Base-by-base conservation (phyloP, 2,113 vertebrate species). In the Platysteira castanea region DNA sequence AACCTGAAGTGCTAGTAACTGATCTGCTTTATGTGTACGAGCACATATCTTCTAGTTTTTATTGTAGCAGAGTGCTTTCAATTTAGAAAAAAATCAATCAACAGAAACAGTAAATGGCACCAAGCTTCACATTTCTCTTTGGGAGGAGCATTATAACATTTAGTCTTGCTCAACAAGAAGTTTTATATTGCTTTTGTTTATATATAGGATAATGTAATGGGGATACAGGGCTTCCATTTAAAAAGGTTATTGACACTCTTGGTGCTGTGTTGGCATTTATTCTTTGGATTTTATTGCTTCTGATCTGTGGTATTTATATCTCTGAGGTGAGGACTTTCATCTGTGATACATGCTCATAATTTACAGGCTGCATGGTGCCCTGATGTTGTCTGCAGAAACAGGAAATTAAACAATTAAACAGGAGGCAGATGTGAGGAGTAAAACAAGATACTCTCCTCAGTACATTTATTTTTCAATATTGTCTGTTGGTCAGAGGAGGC, bases 211-310 rank as follows among this genome's bases (percentile, higher is more conserved):
- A 94, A 94, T 52, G 84, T 82, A 88, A 69, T 31, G 28, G 20
- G 35, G 52, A 78, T 53, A 39, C 22, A 88, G 31, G 44, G 37
- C 63, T 86, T 96, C 77, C 0, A 1, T 61, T 95, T 75, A 90
- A 68, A 95, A 96, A 94, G 76, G 89, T 95, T 96, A 78, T 74
- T 94, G 93, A 88, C 67, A 52, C 54, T 77, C 35, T 78, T 57
- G 54, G 57, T 96, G 69, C 82, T 94, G 77, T 67, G 73, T 47
- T 97, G 92, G 61, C 59, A 95, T 93, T 95, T 95, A 80, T 93
- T 95, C 65, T 92, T 97, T 39, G 64, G 67, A 68, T 81, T 96
- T 92, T 94, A 90, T 93, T 91, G 78, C 93, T 91, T 87, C 76
- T 84, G 93, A 81, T 88, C 64, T 92, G 42, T 94, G 75, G 53